Evolutionary conservation across 30 jellyfish, hydroid and myxozoan genomes (phyloP), one percentile per base, ranked within the genome.

Genomic region (Aurelia aurita): DNA sequence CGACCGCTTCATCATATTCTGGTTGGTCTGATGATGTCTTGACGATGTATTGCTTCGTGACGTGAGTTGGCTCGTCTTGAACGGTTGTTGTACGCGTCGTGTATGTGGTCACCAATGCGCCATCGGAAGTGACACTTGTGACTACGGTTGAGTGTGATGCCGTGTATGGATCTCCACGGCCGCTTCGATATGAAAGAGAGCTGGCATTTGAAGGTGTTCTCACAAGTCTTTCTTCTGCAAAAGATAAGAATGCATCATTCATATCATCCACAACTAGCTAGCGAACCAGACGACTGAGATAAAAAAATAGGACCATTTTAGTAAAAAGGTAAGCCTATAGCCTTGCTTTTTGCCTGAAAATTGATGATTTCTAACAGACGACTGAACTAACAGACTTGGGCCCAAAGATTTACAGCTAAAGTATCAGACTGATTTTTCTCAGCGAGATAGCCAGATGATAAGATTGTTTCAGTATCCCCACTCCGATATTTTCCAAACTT

Each of bases 31-130:
- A 60, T 57, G 93, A 29, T 35, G 93, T 29, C 66, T 72, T 47
- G 26, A 83, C 93, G 67, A 83, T 71, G 54, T 83, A 83, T 63
- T 83, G 93, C 80, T 77, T 87, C 31, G 90, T 87, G 61, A 81
- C 74, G 19, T 68, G 60, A 15, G 87, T 51, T 46, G 97, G 97
- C 65, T 89, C 97, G 22, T 89, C 97, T 12, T 75, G 85, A 19
- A 89, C 70, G 8, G 97, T 89, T 25, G 97, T 89, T 21, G 97
- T 89, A 21, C 88, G 89, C 6, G 92, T 89, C 20, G 97, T 89
- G 90, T 89, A 89, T 1, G 97, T 89, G 25, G 97, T 89, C 80
- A 89, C 90, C 72, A 89, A 55, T 4, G 97, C 80, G 44, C 97
- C 97, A 49, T 89, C 97, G 23, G 89, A 51, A 27, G 91, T 67